Base-by-base conservation (phyloP, 2,888 invertebrate species). In the Spisula subtruncata region DNA sequence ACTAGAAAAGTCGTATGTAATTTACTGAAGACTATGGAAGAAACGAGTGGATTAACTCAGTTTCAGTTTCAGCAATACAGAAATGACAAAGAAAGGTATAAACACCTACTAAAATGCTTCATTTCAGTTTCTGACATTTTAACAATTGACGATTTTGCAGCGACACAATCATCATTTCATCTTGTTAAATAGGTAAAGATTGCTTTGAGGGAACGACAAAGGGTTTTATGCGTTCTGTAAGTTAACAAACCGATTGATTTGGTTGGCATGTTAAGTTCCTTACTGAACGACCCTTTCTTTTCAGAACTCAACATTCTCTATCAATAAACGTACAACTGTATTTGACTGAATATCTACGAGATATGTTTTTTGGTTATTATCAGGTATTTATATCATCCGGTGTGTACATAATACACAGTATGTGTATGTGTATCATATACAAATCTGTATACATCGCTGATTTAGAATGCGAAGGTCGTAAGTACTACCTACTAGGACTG, bases 151-250 rank as follows among this genome's bases (percentile, higher is more conserved):
- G 12, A 35, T 46, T 16, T 35, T 6, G n/a, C 75, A 35, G 35
- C 35, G 75, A 46, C 16, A 25, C 51, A 48, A 81, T 51, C 81
- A 81, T 51, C 51, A 81, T 81, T 81, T 81, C 35, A 35, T 81
- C 81, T 81, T 81, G 81, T 81, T 81, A 81, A 81, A 81, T 35
- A 81, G 48, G 1, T 35, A 16, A 14, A n/a, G 81, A 81, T 81
- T 81, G 48, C 14, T 79, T 79, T 75, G 35, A 41, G 1, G 48
- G 16, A 81, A 81, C 46, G 81, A 81, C 25, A 25, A 81, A 81
- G 29, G 41, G 16, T 18, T 46, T n/a, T 81, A 14, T 46, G 14
- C 48, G 4, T 16, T 25, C 8, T 81, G 48, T 81, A 48, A 25
- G 48, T 4, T 81, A 46, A 46, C 51, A 0, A 48, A n/a, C 51